Base-by-base conservation (phyloP, 2,113 vertebrate genomes). In the Craseonycteris thonglongyai region DNA sequence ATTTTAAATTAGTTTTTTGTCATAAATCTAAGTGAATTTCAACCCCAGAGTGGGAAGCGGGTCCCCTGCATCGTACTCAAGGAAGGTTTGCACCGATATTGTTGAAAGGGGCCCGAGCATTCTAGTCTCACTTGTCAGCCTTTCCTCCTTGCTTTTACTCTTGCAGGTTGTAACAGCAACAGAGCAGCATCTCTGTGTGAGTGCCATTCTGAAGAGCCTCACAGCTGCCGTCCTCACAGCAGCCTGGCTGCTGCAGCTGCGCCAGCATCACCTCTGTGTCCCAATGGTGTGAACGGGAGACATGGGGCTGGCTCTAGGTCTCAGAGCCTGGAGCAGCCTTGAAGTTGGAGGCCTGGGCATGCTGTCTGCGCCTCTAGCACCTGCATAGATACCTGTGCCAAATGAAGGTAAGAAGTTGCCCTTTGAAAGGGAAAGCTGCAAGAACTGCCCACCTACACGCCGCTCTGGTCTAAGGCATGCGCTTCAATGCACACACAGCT, bases 11-110 rank as follows among this genome's bases (percentile, higher is more conserved):
- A 5, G n/a, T n/a, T 30, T 93, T 83, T 24, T 51, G 12, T n/a
- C 42, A 33, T 18, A 69, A 47, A 12, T 7, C 22, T 21, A 24
- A 35, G 45, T 56, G 54, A 83, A 63, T 69, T 18, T 9, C 24
- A 38, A 14, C 16, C n/a, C 11, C 21, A 13, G 54, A 24, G 59
- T 14, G 1, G 24, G 38, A 19, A 51, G 30, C 22, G 2, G 7
- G 12, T 24, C 38, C 26, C 42, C 1, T 0, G 0, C 5, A 3
- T 0, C 14, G 18, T 8, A 40, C 38, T n/a, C 24, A 19, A 78
- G 33, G 58, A 2, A 18, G 24, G 24, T 2, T 21, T 66, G 33
- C 47, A 9, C 10, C 6, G 10, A 30, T 4, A 14, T 1, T 0
- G 6, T 21, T 2, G 6, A 7, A 40, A 33, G 10, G 12, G 72